Conservation (phyloP, 2,888 invertebrate genomes). For the Mythimna lalbum region DNA sequence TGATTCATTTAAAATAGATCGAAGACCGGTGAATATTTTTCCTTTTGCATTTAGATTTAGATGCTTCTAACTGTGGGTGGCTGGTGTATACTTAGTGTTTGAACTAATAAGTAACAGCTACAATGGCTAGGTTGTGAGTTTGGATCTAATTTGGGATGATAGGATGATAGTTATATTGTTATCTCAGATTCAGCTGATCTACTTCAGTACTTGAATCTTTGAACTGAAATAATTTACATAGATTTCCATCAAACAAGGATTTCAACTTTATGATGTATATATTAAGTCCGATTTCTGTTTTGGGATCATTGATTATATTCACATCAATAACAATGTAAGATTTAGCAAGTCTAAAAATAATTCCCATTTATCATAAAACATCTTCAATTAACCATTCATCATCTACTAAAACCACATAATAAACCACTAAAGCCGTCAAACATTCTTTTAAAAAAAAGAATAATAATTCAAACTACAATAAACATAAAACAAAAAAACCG, state of each 20-base stretch:
- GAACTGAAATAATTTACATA: slow-evolving; percentile 9
- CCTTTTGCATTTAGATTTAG: slow-evolving; percentile 60
- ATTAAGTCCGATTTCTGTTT: too few relatives aligned
- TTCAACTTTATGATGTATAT: not conserved
- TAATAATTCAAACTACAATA: slow-evolving; percentile 24
- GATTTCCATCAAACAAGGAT: slow-evolving; percentile 5
- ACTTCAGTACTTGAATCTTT: not conserved
- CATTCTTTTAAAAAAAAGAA: slow-evolving; percentile 17
- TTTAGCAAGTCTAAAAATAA: not conserved
- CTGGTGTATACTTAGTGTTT: slow-evolving; percentile 31
- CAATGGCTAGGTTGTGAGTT: slow-evolving; percentile 30
- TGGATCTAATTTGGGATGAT: slow-evolving; percentile 29
- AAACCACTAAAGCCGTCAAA: slow-evolving; percentile 20
- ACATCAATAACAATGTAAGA: not conserved
- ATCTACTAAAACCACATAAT: slow-evolving; percentile 22
- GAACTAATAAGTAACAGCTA: slow-evolving; percentile 36
- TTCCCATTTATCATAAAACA: slow-evolving; percentile 4
- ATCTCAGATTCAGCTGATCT: slow-evolving; percentile 5
- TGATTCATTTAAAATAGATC: slow-evolving; percentile 59
- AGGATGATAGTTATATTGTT: slow-evolving; percentile 18
- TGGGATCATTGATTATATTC: too few relatives aligned
- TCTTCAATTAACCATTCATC: slow-evolving; percentile 10
- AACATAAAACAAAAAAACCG: slow-evolving; percentile 37
- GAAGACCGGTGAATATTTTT: slow-evolving; percentile 39
- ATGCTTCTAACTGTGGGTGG: slow-evolving; percentile 52